Evolutionary conservation across 2,888 invertebrate species (phyloP).

Genomic region (Escarpia spicata): DNA sequence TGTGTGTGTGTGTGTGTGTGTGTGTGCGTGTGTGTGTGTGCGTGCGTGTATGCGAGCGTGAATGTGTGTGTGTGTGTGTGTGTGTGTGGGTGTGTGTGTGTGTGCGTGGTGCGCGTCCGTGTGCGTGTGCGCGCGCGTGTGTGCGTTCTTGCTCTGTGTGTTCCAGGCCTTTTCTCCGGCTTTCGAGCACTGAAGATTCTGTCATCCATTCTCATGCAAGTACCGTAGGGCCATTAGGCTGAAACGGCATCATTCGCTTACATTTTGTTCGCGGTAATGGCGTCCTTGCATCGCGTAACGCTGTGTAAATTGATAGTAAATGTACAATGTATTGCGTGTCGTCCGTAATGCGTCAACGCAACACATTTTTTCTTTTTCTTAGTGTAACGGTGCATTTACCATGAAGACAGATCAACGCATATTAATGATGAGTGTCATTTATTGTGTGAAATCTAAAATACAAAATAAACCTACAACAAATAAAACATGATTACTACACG

Average conservation of each 20-base stretch:
- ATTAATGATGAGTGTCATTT: no score
- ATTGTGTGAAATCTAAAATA: no score
- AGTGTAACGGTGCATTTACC: not conserved
- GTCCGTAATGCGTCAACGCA: not conserved
- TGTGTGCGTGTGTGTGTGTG: not conserved
- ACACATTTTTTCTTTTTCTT: not conserved
- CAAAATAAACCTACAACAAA: no score
- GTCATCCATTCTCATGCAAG: not conserved
- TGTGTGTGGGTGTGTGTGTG: not conserved
- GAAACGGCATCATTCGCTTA: not conserved
- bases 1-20: not conserved
- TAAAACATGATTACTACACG: no score
- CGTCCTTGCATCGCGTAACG: not conserved
- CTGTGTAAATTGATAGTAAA: slow-evolving; percentile 3
- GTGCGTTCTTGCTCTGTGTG: not conserved
- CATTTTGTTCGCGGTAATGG: not conserved
- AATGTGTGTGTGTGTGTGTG: not conserved
- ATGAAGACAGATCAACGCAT: no score
- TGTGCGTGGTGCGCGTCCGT: not conserved
- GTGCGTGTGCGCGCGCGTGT: not conserved
- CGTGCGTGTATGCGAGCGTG: not conserved
- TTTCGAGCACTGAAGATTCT: not conserved
- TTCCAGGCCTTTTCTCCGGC: not conserved
- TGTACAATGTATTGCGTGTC: not conserved
- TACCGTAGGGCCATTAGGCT: not conserved